These are phyloP conservation scores for Onthophagus sagittarius DNA, from an alignment of 2,888 invertebrate species.

Conservation along the genomic window DNA sequence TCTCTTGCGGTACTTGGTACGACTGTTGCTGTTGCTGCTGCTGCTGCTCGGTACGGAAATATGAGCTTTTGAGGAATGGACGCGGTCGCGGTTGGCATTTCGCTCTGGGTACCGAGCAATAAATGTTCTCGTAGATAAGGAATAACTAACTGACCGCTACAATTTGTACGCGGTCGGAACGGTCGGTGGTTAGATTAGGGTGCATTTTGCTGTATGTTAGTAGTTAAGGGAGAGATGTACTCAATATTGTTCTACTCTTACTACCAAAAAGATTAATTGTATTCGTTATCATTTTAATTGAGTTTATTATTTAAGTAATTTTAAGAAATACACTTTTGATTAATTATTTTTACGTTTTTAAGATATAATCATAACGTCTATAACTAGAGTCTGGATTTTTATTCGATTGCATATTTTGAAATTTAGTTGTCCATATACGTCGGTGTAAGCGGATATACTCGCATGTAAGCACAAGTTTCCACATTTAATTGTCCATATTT, in stretches of 20 bases:
- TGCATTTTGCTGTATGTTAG: constrained; percentile 3
- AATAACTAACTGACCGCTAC: constrained; percentile 14
- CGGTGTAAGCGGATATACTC: too few relatives aligned
- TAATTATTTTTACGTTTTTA: too few relatives aligned
- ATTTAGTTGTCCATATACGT: too few relatives aligned
- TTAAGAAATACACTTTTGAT: too few relatives aligned
- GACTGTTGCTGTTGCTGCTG: background rate
- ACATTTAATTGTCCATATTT: too few relatives aligned
- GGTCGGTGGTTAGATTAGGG: background rate
- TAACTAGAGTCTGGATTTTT: too few relatives aligned
- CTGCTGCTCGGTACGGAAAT: background rate
- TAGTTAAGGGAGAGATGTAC: background rate
- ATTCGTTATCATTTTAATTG: background rate
- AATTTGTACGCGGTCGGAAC: background rate
- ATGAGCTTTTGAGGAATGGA: constrained; percentile 12
- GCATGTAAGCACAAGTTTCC: too few relatives aligned
- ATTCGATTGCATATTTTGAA: too few relatives aligned
- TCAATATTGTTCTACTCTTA: background rate
- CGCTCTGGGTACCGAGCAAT: background rate
- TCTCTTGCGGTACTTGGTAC: background rate
- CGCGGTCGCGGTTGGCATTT: background rate
- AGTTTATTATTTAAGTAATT: too few relatives aligned
- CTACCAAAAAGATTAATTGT: background rate
- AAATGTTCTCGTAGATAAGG: constrained; percentile 11
- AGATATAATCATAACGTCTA: too few relatives aligned